These are phyloP conservation scores for Aphidius gifuensis DNA, from an alignment of 1,140 invertebrate genomes.

Conservation along the genomic window DNA sequence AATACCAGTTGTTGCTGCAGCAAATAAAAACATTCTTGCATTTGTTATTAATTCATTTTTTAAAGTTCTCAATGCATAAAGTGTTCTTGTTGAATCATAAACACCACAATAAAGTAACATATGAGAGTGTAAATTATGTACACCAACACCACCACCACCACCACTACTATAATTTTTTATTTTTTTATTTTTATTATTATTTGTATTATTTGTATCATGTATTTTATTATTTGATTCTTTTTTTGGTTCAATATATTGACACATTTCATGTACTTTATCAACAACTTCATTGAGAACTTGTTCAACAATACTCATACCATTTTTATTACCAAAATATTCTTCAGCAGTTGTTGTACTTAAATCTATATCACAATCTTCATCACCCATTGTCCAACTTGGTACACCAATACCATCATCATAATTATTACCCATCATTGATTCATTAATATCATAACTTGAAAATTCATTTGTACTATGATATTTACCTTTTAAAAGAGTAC, in stretches of 20 bases:
- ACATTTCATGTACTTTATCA: constrained; percentile 51
- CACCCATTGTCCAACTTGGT: constrained; percentile 52
- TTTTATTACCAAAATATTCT: constrained; percentile 59
- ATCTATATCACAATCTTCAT: constrained; percentile 53
- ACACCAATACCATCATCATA: constrained; percentile 44
- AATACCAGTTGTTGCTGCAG: constrained; percentile 68
- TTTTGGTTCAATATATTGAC: constrained; percentile 40
- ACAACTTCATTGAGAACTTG: constrained; percentile 60
- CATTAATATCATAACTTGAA: constrained; percentile 44
- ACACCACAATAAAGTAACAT: constrained; percentile 78
- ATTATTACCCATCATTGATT: constrained; percentile 34
- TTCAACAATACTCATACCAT: constrained; percentile 52
- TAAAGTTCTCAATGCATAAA: constrained; percentile 76
- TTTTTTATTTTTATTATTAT: constrained; percentile 36
- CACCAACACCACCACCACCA: constrained; percentile 45
- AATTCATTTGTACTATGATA: constrained; percentile 51
- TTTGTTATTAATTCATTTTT: constrained; percentile 73
- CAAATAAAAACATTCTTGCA: constrained; percentile 70
- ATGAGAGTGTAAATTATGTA: constrained; percentile 80
- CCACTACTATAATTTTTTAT: constrained; percentile 30
- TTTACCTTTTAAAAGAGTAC: constrained; percentile 48
- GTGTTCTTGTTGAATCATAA: constrained; percentile 73
- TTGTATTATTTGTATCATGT: constrained; percentile 28
- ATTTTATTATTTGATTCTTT: constrained; percentile 39
- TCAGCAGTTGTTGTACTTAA: constrained; percentile 60